Percentiles rank a stretch among this genome's conserved stretches.
phyloP scores from a whole-genome alignment of 2,797 vertebrate species.

The Cyprinodon diabolis region DNA sequence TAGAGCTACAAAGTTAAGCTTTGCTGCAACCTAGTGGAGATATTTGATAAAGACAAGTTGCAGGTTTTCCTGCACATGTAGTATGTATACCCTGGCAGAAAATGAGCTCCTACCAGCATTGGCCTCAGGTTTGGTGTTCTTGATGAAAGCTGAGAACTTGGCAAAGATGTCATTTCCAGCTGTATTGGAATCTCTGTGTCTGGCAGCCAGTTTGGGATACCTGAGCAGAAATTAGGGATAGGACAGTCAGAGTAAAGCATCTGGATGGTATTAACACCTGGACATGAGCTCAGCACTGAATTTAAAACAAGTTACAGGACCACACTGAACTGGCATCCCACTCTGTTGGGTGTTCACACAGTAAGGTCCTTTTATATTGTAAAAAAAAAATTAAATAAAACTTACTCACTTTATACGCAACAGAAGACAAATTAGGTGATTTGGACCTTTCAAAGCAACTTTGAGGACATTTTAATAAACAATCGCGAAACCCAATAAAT shows the following conservation, averaged over 20 bases:
- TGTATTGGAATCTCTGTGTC: constrained; percentile 91
- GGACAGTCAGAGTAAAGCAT: constrained; percentile 52
- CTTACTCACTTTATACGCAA: constrained; percentile 58
- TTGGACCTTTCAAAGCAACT: constrained; percentile 42
- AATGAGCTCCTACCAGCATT: constrained; percentile 86
- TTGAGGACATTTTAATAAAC: constrained; percentile 14
- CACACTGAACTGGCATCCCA: constrained; percentile 41
- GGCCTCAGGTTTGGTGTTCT: constrained; percentile 92
- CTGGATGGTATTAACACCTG: constrained; percentile 74
- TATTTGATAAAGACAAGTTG: background rate
- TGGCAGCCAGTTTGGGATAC: constrained; percentile 93
- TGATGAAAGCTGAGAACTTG: constrained; percentile 97
- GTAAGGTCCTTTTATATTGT: constrained; percentile 61
- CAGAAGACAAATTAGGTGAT: constrained; percentile 68
- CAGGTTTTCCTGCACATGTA: background rate
- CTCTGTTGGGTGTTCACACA: constrained; percentile 51
- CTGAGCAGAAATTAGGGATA: constrained; percentile 71
- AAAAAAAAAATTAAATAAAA: constrained; percentile 27
- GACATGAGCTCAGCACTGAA: constrained; percentile 54
- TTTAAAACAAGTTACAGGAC: constrained; percentile 62
- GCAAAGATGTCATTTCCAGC: constrained; percentile 97
- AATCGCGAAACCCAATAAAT: constrained; percentile 21
- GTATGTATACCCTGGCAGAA: constrained; percentile 30
- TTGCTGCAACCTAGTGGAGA: constrained; percentile 72
- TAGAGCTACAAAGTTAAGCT: constrained; percentile 27